These are phyloP conservation scores for Anorthoa munda DNA, from an alignment of 2,888 invertebrate genomes.

Conservation along the genomic window DNA sequence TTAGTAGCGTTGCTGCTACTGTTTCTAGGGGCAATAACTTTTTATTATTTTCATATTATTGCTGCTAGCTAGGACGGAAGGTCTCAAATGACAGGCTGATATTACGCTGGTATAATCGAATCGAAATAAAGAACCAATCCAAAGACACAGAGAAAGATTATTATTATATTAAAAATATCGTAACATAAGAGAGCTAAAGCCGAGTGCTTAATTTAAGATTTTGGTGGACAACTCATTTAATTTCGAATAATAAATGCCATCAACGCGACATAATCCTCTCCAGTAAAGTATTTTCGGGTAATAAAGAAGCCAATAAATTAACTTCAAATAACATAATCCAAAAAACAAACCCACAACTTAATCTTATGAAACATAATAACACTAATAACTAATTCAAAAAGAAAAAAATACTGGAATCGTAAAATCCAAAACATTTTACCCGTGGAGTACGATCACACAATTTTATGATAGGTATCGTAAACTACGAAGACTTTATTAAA, in stretches of 20 bases:
- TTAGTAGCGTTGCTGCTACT: slow-evolving; percentile 3
- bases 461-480: slow-evolving; percentile 82
- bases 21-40: not conserved
- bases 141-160: too few relatives aligned
- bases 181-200: not conserved
- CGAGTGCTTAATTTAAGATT: not conserved
- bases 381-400: slow-evolving; percentile 45
- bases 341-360: slow-evolving; percentile 29
- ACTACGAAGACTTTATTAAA: slow-evolving; percentile 82
- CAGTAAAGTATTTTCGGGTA: slow-evolving; percentile 6
- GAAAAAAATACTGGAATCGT: slow-evolving; percentile 50
- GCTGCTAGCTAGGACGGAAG: not conserved
- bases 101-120: not conserved
- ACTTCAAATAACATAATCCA: slow-evolving; percentile 24
- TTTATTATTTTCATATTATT: not conserved
- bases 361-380: slow-evolving; percentile 44
- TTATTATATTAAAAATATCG: not conserved
- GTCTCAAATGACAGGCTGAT: not conserved
- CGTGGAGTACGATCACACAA: slow-evolving; percentile 67
- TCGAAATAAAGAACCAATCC: not conserved
- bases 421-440: slow-evolving; percentile 72
- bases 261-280: not conserved
- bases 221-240: slow-evolving; percentile 5
- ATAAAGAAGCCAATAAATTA: slow-evolving; percentile 8
- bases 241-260: not conserved